Evolutionary conservation across 2,113 vertebrate species (phyloP), one percentile per base, ranked within the genome.

Genomic region (Ursus arctos): DNA sequence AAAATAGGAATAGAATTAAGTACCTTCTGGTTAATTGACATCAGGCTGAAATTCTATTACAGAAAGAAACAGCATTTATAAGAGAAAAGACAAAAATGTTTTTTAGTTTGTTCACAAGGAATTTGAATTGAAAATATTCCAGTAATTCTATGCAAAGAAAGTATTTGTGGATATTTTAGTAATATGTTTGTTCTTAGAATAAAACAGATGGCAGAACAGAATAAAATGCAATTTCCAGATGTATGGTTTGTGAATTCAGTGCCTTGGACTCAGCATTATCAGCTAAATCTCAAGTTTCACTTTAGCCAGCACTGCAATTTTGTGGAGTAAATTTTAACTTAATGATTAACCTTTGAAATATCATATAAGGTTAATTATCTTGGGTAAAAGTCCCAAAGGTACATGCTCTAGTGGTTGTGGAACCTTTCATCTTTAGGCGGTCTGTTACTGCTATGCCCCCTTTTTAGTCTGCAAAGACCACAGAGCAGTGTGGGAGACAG

Each of bases 101-200:
- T 94, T 97, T 71, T 87, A 80, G 74, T 88, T 95, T 77, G 51
- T 90, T 94, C 63, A 96, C 90, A 86, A 96, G 93, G 86, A 92
- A 55, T 92, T 47, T 94, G 74, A 88, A 72, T 13, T 67, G 65
- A 96, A 96, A 80, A 51, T 76, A 96, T 65, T 77, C 79, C 86
- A 91, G 55, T 18, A 83, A 40, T 79, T 90, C 59, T 71, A 76
- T 43, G 51, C 21, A 95, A 86, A 96, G 49, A 57, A 88, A 55
- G 4, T 36, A 31, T 77, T 26, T 95, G 33, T 94, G 69, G 51
- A 3, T 84, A 63, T 92, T 97, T 96, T 84, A 81, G 63, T 36
- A 83, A 57, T 49, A 81, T 55, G 82, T 88, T 87, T 96, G 63
- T 67, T 95, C 91, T 91, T 36, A 88, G 88, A 86, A 51, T 26